phyloP scores from a whole-genome alignment of 2,888 invertebrate species.

The Dexiosoma caninum region DNA sequence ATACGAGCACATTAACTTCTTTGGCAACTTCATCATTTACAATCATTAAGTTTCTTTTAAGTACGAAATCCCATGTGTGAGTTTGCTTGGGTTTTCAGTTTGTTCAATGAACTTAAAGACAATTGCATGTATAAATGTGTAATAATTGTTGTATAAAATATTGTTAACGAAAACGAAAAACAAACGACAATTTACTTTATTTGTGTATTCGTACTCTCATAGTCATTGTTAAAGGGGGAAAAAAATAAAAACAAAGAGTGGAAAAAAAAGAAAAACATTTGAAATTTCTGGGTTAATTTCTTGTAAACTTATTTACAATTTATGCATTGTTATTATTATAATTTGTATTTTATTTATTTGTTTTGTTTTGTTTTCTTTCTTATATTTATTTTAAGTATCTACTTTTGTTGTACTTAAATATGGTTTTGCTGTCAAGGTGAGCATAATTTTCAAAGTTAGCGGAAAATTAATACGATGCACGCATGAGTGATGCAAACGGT shows the following conservation, averaged over 20 bases:
- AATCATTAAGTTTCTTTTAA: not conserved
- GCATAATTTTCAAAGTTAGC: constrained; percentile 72
- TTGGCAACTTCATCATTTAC: constrained; percentile 30
- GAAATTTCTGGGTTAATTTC: constrained; percentile 66
- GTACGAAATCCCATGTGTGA: not conserved
- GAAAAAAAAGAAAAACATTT: constrained; percentile 13
- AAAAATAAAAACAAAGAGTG: not conserved
- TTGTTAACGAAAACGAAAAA: constrained; percentile 6
- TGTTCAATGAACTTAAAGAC: constrained; percentile 64
- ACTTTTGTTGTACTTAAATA: constrained; percentile 18
- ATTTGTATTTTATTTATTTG: too few species aligned
- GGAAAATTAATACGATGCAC: constrained; percentile 67
- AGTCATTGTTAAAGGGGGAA: constrained; percentile 47
- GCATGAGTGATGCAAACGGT: constrained; percentile 65
- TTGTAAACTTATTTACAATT: constrained; percentile 54
- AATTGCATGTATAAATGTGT: constrained; percentile 59
- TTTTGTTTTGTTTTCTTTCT: not conserved
- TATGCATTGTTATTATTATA: constrained; percentile 55
- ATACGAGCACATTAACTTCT: constrained; percentile 14
- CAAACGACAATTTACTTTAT: constrained; percentile 39
- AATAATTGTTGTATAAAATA: constrained; percentile 52
- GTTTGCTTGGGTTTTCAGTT: constrained; percentile 42
- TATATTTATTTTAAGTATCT: not conserved
- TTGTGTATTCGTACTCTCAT: constrained; percentile 27
- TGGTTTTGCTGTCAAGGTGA: constrained; percentile 74